Evolutionary conservation across 2,797 vertebrate genomes (phyloP), one percentile per base, ranked within the genome.

Genomic region (Cetoscarus ocellatus): DNA sequence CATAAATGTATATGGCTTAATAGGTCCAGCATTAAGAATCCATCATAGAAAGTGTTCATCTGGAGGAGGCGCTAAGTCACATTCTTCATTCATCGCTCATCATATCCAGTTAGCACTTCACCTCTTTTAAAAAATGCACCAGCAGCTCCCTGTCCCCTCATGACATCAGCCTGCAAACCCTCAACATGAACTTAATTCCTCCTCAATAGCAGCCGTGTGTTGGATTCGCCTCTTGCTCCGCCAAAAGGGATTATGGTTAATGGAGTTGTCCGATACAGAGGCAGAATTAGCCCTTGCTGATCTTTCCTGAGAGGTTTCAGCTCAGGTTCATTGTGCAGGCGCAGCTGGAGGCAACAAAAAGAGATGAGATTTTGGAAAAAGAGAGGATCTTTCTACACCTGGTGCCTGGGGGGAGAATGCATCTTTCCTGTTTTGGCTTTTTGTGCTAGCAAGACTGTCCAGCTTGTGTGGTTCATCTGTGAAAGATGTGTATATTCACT

Each of bases 171-270:
- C 61, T 56, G 43, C 59, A 71, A 84, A 72, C 54, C 59, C 60
- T 76, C 49, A 15, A 54, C 10, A 10, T 15, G 19, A 61, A 49
- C 50, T 17, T 75, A 77, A 83, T 73, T 86, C 70, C 55, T 70
- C 62, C 67, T 82, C 68, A 77, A 74, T 52, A 84, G 75, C 68
- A 19, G 54, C 19, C 2, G 36, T 59, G 66, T 60, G 73, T 45
- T 71, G 61, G 63, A 67, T 72, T 83, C 63, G 76, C 78, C 56
- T 85, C 61, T 48, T 59, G 49, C 1, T 18, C 7, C n/a, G 15
- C 62, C 55, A 67, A 66, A 70, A 44, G 53, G 68, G 77, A 85
- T 91, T 87, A 83, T 70, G 80, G 75, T 83, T 86, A 84, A 85
- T 86, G 65, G 86, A 86, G 73, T 85, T 70, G 73, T 60, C 60